A percentile compares a stretch with the other conserved stretches of the same genome.
Conservation (phyloP, 2,113 vertebrate genomes). For the Oncorhynchus nerka region DNA sequence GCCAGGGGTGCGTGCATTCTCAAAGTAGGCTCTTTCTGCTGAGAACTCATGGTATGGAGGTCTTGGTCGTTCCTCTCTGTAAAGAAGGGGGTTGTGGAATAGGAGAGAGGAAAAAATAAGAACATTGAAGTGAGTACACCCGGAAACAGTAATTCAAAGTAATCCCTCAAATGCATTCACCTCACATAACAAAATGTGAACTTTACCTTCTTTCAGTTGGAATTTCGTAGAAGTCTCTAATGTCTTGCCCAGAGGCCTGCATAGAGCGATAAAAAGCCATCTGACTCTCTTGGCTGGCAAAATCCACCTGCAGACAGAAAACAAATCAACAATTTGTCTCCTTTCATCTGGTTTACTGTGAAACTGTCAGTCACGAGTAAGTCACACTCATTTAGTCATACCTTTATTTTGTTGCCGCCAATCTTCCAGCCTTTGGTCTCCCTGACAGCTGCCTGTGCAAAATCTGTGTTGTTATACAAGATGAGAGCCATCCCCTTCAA, state of each 20-base stretch:
- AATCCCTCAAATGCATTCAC: neutral
- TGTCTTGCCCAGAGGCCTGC: slow-evolving; percentile 97
- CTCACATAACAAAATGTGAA: neutral
- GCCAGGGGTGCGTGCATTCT: slow-evolving; percentile 85
- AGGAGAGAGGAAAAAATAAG: neutral
- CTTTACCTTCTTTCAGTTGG: slow-evolving; percentile 88
- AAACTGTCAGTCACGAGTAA: neutral
- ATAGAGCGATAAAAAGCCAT: slow-evolving; percentile 96
- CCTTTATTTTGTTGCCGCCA: slow-evolving; percentile 98
- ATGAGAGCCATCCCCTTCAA: slow-evolving; percentile 98
- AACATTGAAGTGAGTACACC: neutral
- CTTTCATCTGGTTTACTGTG: neutral
- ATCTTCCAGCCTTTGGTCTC: slow-evolving; percentile 99
- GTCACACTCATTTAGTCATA: slow-evolving; percentile 54
- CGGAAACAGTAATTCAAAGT: neutral
- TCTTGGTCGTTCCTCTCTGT: slow-evolving; percentile 87
- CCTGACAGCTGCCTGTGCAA: slow-evolving; percentile 95
- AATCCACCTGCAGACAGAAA: slow-evolving; percentile 83
- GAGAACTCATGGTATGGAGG: slow-evolving; percentile 90
- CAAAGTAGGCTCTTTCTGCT: slow-evolving; percentile 90
- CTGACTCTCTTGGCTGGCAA: slow-evolving; percentile 98
- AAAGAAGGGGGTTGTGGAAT: slow-evolving; percentile 22
- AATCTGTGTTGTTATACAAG: slow-evolving; percentile 98
- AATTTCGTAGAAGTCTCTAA: slow-evolving; percentile 96
- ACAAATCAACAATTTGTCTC: neutral